These are phyloP conservation scores for Gryllus longicercus DNA, from an alignment of 2,888 invertebrate species.

Conservation along the genomic window DNA sequence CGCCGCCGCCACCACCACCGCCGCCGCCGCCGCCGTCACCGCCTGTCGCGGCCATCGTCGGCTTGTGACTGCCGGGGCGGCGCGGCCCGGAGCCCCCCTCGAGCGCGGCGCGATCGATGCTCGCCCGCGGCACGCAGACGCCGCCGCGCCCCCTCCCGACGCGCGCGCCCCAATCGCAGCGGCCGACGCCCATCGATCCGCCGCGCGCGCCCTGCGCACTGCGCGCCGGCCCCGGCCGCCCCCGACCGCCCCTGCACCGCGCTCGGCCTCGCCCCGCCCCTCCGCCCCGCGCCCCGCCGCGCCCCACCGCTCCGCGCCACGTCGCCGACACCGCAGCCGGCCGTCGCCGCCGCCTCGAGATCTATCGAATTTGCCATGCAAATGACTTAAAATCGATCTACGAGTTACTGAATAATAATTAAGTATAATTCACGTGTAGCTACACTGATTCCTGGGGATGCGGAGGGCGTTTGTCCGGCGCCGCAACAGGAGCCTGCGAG, in stretches of 20 bases:
- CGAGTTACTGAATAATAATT: constrained; percentile 26
- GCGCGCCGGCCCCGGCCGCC: background rate
- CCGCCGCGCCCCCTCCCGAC: background rate
- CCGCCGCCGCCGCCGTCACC: constrained; percentile 7
- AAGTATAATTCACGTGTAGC: background rate
- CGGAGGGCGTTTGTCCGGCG: background rate
- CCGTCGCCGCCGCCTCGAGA: constrained; percentile 22
- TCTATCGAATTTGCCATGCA: constrained; percentile 34
- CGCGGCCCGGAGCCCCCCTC: background rate
- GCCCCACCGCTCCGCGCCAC: background rate
- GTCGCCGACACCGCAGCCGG: background rate
- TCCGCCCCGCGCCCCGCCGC: background rate
- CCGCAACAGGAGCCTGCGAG: background rate
- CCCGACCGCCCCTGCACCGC: background rate
- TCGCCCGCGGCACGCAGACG: constrained; percentile 10
- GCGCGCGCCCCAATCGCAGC: constrained; percentile 9
- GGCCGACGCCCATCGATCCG: background rate
- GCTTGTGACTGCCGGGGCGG: constrained; percentile 1
- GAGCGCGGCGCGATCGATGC: background rate
- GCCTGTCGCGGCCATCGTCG: constrained; percentile 5
- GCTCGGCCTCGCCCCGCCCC: background rate
- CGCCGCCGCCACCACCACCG: background rate
- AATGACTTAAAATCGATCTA: constrained; percentile 28
- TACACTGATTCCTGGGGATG: constrained; percentile 17
- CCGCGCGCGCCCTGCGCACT: background rate